Percentiles rank a stretch among this genome's conserved stretches.
Conservation (phyloP, 2,888 invertebrate species). For the Spicauda simplicius region DNA sequence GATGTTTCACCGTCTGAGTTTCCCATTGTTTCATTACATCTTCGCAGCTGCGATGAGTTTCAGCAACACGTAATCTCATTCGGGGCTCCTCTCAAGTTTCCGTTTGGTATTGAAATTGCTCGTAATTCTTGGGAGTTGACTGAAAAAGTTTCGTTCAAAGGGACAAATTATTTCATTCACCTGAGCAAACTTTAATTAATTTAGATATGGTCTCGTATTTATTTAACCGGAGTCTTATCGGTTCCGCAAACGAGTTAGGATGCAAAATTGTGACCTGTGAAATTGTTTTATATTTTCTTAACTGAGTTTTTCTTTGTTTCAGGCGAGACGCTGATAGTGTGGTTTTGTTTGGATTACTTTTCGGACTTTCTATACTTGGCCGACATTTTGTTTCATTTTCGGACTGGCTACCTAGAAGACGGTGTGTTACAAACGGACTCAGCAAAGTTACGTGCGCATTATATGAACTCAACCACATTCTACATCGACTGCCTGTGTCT, state of each 20-base stretch:
- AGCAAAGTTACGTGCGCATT: conserved; percentile 96
- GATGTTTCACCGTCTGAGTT: conserved; percentile 53
- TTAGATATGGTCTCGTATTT: conserved; percentile 29
- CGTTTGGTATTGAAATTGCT: conserved; percentile 46
- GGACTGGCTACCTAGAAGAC: conserved; percentile 98
- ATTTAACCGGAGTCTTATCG: conserved; percentile 16
- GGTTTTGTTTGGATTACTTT: conserved; percentile 99
- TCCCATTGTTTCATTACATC: conserved; percentile 59
- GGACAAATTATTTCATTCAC: conserved; percentile 41
- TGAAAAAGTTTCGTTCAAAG: conserved; percentile 50
- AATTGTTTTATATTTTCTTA: conserved; percentile 12
- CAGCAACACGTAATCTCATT: conserved; percentile 54
- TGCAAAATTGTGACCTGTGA: conserved; percentile 8
- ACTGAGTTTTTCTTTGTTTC: conserved; percentile 60
- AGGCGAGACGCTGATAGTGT: conserved; percentile 94
- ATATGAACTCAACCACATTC: conserved; percentile 98
- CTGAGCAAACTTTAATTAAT: conserved; percentile 33
- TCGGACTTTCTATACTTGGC: conserved; percentile 98
- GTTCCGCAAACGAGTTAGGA: conserved; percentile 21
- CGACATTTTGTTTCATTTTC: conserved; percentile 98
- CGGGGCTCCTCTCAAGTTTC: conserved; percentile 46
- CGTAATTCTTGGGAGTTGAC: conserved; percentile 43
- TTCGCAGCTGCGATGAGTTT: conserved; percentile 53
- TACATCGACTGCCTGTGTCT: conserved; percentile 99
- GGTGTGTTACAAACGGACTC: conserved; percentile 99